Evolutionary conservation across 2,888 invertebrate genomes (phyloP), one percentile per base, ranked within the genome.

Genomic region (Galerucella pusilla): DNA sequence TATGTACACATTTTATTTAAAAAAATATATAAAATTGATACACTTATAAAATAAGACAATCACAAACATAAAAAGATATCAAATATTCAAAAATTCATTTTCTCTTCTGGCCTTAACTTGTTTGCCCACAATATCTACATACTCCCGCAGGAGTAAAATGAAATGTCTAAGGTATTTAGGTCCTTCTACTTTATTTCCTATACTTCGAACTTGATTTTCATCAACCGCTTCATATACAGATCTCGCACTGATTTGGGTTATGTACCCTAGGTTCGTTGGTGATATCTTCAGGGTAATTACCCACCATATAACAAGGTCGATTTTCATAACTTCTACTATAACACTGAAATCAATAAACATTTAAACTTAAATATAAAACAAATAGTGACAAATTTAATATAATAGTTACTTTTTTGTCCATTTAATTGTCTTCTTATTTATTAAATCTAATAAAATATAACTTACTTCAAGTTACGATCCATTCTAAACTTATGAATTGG

Each of bases 271-370:
- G 59, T 59, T 67, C 7, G 46, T 45, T 2, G 66, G 35, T 0
- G 75, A 75, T 69, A 80, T 59, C 9, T 70, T 66, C 0, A 79
- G 60, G 9, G 71, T 35, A 25, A 80, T 73, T 68, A 61, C 63
- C 80, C 80, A 80, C 68, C 74, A 77, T 46, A 78, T 74, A 35
- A 79, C 73, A 20, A 64, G 66, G 10, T 71, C 20, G 28, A 65
- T 45, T n/a, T 74, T 64, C 61, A 79, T 42, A 35, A 79, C 64
- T 74, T 77, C 75, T 45, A 80, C 68, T 14, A 65, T 66, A 6
- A 78, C 69, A 20, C 80, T 80, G 46, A 73, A 80, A 78, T 49
- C 14, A 28, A 61, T 9, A 46, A 28, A 52, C n/a, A 12, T 49
- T 49, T 12, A 2, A 49, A 10, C 46, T 12, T 35, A 35, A 6